Percentiles rank a stretch among this genome's conserved stretches.
These are phyloP conservation scores for Megaceryle torquata DNA, from an alignment of 2,113 vertebrate genomes.

Conservation along the genomic window DNA sequence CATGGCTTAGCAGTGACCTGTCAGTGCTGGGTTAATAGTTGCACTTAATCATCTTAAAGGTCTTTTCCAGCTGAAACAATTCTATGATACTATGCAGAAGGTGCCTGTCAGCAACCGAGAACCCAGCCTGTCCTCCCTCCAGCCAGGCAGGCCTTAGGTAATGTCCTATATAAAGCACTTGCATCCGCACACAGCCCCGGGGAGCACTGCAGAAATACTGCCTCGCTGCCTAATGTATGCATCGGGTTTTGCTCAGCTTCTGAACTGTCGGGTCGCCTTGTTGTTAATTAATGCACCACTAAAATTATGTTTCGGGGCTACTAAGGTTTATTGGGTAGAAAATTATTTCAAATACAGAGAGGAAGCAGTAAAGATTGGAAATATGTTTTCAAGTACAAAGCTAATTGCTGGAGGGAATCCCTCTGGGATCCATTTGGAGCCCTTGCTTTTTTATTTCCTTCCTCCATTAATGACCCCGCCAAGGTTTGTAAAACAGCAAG, in stretches of 20 bases:
- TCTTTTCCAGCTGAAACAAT: not conserved
- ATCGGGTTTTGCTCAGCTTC: not conserved
- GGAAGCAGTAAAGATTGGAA: slow-evolving; percentile 59
- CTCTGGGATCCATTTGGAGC: slow-evolving; percentile 61
- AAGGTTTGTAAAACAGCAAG: slow-evolving; percentile 54
- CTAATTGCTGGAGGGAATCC: slow-evolving; percentile 62
- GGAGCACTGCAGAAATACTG: not conserved
- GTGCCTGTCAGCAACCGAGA: not conserved
- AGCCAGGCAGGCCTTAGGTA: not conserved
- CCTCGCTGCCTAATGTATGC: not conserved
- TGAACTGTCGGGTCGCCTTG: not conserved
- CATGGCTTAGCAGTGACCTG: not conserved
- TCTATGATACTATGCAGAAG: not conserved
- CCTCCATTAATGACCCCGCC: slow-evolving; percentile 42
- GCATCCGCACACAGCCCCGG: accelerated
- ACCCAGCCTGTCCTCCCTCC: not conserved
- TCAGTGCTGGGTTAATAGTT: not conserved
- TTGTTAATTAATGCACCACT: slow-evolving; percentile 55
- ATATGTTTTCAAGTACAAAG: slow-evolving; percentile 62
- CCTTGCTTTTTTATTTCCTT: slow-evolving; percentile 56
- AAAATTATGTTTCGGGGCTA: slow-evolving; percentile 61
- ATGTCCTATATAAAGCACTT: not conserved
- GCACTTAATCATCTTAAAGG: not conserved
- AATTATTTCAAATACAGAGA: slow-evolving; percentile 65
- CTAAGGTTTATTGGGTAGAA: slow-evolving; percentile 67